Conservation (phyloP, 1,140 invertebrate genomes). For the Planococcus citri region DNA sequence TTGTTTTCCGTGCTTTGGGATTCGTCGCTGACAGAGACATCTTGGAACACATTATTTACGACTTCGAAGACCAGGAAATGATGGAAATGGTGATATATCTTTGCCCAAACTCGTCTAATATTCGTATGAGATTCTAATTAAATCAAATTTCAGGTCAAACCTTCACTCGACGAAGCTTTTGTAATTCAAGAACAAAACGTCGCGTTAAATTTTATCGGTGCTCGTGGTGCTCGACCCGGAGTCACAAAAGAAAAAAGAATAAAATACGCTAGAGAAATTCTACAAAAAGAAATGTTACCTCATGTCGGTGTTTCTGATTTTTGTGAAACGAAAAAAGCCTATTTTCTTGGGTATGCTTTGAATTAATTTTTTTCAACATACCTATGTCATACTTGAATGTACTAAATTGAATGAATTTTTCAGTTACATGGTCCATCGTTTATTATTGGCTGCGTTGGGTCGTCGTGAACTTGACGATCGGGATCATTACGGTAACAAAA, state of each 20-base stretch:
- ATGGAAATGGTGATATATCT: constrained; percentile 81
- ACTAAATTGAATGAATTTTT: no score
- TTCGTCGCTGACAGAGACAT: constrained; percentile 99
- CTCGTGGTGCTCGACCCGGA: constrained; percentile 88
- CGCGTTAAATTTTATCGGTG: constrained; percentile 94
- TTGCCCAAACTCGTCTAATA: not conserved
- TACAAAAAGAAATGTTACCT: constrained; percentile 99
- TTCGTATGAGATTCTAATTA: not conserved
- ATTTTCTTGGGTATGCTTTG: constrained; percentile 68
- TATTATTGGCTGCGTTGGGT: constrained; percentile 86
- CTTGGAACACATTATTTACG: constrained; percentile 96
- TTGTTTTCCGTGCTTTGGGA: constrained; percentile 90
- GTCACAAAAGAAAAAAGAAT: constrained; percentile 98
- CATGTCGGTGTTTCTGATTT: constrained; percentile 98
- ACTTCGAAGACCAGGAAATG: constrained; percentile 99
- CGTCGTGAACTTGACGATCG: constrained; percentile 92
- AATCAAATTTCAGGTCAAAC: constrained; percentile 50
- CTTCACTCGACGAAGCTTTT: constrained; percentile 96
- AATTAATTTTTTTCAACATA: no score
- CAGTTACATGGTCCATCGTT: constrained; percentile 93
- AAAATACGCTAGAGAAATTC: constrained; percentile 96
- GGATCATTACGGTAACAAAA: constrained; percentile 99
- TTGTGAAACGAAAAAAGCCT: constrained; percentile 98
- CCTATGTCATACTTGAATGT: no score
- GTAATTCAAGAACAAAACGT: constrained; percentile 99